Conservation (phyloP, 2,797 vertebrate species). For the Phoebastria nigripes region DNA sequence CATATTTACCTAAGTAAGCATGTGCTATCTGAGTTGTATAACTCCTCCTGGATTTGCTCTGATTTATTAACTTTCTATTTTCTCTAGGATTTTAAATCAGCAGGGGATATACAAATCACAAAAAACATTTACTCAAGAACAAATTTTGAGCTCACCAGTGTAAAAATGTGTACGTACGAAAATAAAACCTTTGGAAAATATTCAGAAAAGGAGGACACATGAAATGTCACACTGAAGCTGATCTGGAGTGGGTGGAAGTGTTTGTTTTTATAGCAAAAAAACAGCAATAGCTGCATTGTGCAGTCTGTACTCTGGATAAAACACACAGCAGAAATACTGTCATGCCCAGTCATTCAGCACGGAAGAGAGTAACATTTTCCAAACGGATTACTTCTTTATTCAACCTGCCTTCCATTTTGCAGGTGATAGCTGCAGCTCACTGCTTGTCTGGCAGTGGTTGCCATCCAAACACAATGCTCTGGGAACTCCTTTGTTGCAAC, state of each 20-base stretch:
- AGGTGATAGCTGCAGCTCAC: neutral
- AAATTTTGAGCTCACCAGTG: neutral
- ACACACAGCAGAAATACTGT: neutral
- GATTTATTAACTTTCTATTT: constrained; percentile 12
- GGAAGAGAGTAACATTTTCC: neutral
- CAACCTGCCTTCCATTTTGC: neutral
- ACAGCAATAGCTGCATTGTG: neutral
- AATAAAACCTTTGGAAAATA: neutral
- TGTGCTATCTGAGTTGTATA: neutral
- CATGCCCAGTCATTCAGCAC: neutral
- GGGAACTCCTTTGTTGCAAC: neutral
- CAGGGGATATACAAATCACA: neutral
- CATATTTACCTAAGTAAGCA: neutral
- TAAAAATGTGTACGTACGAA: neutral
- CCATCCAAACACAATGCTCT: neutral
- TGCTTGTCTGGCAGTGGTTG: neutral
- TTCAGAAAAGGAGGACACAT: neutral
- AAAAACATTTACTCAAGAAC: neutral
- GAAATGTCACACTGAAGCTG: neutral
- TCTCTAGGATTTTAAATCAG: neutral
- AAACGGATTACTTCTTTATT: neutral
- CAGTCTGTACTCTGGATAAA: neutral
- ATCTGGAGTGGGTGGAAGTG: neutral
- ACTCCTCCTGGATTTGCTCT: neutral
- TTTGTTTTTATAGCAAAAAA: neutral